Percentiles rank a stretch among this genome's conserved stretches.
phyloP scores from a whole-genome alignment of 1,140 invertebrate genomes.

The Asbolus verrucosus region DNA sequence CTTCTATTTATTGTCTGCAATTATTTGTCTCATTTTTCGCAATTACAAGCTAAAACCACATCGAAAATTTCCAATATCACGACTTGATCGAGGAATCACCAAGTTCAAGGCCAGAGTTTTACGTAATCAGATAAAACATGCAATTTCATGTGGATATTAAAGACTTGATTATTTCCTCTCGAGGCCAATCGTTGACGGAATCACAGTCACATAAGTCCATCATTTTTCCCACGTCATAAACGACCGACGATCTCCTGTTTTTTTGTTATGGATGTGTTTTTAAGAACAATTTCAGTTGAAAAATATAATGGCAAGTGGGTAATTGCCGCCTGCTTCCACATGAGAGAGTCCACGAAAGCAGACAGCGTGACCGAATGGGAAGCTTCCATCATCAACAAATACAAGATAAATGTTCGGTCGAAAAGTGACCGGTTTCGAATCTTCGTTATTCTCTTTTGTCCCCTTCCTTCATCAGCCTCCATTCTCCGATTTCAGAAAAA shows the following conservation, averaged over 20 bases:
- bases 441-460: no score
- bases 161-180: conserved; percentile 28
- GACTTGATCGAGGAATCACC: background rate
- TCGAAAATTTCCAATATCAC: background rate
- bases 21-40: no score
- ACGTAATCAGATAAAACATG: conserved; percentile 21
- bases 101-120: conserved; percentile 32
- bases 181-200: conserved; percentile 2
- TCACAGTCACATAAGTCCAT: background rate
- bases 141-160: conserved; percentile 20
- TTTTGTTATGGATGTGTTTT: background rate
- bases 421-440: no score
- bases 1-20: no score
- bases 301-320: background rate
- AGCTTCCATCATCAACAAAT: no score
- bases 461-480: no score
- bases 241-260: background rate
- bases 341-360: no score
- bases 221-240: background rate
- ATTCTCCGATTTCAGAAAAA: no score
- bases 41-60: no score
- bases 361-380: no score
- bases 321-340: no score
- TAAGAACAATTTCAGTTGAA: background rate
- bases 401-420: no score